These are phyloP conservation scores for Penaeus japonicus DNA, from an alignment of 1,140 invertebrate genomes.

Conservation along the genomic window DNA sequence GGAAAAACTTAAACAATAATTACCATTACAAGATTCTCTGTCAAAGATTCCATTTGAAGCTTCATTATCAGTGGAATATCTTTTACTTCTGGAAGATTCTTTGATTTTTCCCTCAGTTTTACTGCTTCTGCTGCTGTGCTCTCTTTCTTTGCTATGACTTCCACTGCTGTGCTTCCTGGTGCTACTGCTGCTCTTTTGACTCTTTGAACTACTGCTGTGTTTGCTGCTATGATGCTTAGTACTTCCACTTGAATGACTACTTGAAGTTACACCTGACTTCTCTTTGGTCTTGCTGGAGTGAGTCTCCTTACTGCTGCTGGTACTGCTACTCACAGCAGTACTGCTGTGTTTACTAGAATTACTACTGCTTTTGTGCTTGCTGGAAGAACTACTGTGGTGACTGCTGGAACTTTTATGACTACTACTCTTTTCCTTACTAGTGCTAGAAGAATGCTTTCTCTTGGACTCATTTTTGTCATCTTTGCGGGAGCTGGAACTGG, in stretches of 20 bases:
- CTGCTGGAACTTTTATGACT: no score
- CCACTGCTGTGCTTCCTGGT: background rate
- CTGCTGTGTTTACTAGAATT: background rate
- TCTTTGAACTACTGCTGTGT: background rate
- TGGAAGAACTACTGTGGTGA: background rate
- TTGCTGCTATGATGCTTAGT: background rate
- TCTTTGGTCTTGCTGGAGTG: background rate
- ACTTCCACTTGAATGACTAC: no score
- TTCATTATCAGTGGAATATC: background rate
- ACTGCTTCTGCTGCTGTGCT: background rate
- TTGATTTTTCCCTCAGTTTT: constrained; percentile 1
- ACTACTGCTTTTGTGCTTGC: constrained; percentile 24
- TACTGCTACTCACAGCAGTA: background rate
- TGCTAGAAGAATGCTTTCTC: constrained; percentile 20
- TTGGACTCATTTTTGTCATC: constrained; percentile 10
- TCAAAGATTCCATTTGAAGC: background rate
- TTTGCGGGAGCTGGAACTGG: background rate
- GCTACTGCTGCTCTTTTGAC: background rate
- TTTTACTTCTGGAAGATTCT: background rate
- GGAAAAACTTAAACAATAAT: no score
- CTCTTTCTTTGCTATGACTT: constrained; percentile 1
- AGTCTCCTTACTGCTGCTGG: background rate
- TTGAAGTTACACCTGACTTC: no score
- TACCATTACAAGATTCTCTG: no score
- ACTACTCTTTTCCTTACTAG: no score